Percentiles rank a stretch among this genome's conserved stretches.
Evolutionary conservation across 2,888 invertebrate species (phyloP).

Genomic region (Fabriciana adippe): DNA sequence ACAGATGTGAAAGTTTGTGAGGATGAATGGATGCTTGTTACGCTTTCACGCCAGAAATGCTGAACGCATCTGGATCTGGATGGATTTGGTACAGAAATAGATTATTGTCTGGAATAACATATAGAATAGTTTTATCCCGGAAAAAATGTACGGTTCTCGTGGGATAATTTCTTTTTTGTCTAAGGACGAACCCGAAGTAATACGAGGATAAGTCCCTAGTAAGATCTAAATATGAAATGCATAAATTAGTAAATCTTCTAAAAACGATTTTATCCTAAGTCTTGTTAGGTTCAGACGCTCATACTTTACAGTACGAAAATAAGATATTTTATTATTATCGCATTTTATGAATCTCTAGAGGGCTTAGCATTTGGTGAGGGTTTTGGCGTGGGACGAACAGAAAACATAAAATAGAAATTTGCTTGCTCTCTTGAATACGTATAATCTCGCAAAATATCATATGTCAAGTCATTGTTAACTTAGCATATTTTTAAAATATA

Average conservation of each 20-base stretch:
- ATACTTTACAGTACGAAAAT: constrained; percentile 8
- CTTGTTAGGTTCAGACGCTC: constrained; percentile 6
- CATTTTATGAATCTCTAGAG: constrained; percentile 13
- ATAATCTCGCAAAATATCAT: not conserved
- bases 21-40: no score
- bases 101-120: no score
- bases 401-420: constrained; percentile 8
- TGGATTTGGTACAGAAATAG: no score
- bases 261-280: not conserved
- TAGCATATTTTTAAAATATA: no score
- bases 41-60: no score
- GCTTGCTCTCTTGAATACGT: not conserved
- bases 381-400: constrained; percentile 1
- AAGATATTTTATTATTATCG: constrained; percentile 22
- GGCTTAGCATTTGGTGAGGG: constrained; percentile 3
- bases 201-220: not conserved
- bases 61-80: no score
- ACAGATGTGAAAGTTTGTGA: no score
- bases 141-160: no score
- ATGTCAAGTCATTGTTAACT: no score
- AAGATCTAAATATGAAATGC: not conserved
- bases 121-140: no score
- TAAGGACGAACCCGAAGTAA: no score
- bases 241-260: not conserved
- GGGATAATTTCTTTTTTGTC: no score